Evolutionary conservation across 53 echinoderm and acorn worm species (phyloP), one percentile per base, ranked within the genome.

Genomic region (Paelopatides confundens): DNA sequence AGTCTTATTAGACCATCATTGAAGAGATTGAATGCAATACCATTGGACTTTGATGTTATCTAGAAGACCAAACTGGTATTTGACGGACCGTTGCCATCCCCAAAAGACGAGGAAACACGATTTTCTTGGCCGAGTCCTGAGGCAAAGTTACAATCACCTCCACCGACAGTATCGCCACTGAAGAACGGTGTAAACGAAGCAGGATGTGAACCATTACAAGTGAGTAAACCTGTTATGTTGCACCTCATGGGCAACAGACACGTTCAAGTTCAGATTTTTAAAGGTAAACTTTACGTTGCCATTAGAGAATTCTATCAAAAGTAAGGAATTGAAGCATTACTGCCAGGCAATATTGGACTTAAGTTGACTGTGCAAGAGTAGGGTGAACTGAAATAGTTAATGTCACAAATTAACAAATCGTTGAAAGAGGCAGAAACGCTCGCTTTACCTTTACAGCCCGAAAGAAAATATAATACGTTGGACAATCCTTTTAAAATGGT

Each of bases 81-180:
- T 24, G 71, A 35, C 17, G n/a, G 17, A 43, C 10, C 15, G 18
- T 31, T 31, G 27, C 34, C 68, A 71, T 18, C 39, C 3, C 71
- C 39, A 37, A 21, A 33, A 21, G 71, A 71, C 38, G 71, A 38
- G 27, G 39, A 71, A 18, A 71, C 71, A 5, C 46, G 33, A 5
- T n/a, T 71, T 7, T 18, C 23, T 31, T 71, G 46, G 46, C 71
- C 71, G 46, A 71, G 71, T 38, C 71, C 71, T 38, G 1, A 43
- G 3, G 43, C 53, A 17, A 4, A 0, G 8, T 38, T n/a, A 38
- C 21, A 18, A 23, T 32, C 71, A 39, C 71, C 71, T 8, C 71
- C 40, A 71, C 71, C 71, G 3, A 71, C 71, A 28, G 71, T 71
- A 40, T 71, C 71, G n/a, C 71, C 71, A 38, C 21, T 71, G 71